Percentiles rank a stretch among this genome's conserved stretches.
phyloP scores from a whole-genome alignment of 2,113 vertebrate species.

The Sigmodon hispidus region DNA sequence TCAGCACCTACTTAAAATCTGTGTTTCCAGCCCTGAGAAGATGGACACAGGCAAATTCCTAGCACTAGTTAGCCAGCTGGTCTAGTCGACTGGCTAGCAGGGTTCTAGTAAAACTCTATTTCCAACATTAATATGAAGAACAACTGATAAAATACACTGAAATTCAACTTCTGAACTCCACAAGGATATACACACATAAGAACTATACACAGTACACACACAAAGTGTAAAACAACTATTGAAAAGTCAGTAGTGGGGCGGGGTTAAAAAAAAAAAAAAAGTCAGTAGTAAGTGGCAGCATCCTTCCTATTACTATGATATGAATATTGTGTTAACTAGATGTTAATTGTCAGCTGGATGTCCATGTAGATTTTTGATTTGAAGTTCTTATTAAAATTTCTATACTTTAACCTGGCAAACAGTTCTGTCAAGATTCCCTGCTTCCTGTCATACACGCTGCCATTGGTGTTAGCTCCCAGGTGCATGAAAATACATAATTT shows the following conservation, averaged over 20 bases:
- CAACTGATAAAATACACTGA: not conserved
- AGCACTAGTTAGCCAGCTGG: too few relatives aligned
- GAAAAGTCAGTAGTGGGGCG: not conserved
- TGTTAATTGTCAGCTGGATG: not conserved
- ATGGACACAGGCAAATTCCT: not conserved
- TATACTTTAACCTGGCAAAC: not conserved
- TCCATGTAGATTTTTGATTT: not conserved
- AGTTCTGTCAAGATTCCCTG: not conserved
- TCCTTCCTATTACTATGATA: not conserved
- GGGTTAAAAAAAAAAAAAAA: too few relatives aligned
- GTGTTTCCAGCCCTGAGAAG: not conserved
- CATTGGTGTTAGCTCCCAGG: not conserved
- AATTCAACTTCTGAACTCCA: not conserved
- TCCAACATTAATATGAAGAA: not conserved
- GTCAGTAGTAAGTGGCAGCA: not conserved
- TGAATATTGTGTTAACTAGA: not conserved
- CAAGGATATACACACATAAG: not conserved
- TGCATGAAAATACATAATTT: constrained; percentile 25
- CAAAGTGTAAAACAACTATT: not conserved
- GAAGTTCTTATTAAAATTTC: constrained; percentile 28
- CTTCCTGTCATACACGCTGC: not conserved
- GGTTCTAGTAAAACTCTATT: not conserved
- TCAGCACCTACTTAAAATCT: not conserved
- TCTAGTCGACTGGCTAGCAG: accelerated
- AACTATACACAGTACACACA: not conserved